phyloP scores from a whole-genome alignment of 1,140 invertebrate genomes.

The Watersipora subatra region DNA sequence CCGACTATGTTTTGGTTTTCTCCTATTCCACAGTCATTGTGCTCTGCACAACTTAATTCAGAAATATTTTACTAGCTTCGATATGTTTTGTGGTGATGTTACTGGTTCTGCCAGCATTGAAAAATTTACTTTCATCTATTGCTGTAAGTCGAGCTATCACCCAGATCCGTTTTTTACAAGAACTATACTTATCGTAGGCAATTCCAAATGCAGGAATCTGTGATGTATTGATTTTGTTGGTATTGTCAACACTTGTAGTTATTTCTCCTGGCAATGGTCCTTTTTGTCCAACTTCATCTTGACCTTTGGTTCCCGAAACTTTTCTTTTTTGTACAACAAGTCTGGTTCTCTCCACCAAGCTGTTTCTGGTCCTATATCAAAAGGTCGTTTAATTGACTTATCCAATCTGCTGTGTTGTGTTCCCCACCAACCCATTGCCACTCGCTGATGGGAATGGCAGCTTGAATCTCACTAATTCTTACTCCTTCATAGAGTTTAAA shows the following conservation, averaged over 20 bases:
- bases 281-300: background rate
- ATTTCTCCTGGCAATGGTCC: background rate
- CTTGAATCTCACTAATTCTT: slow-evolving; percentile 3
- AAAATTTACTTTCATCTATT: too few relatives aligned
- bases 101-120: too few relatives aligned
- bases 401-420: slow-evolving; percentile 5
- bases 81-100: too few relatives aligned
- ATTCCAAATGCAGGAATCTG: background rate
- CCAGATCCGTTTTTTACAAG: background rate
- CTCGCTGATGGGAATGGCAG: background rate
- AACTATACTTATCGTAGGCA: background rate
- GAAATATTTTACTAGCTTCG: too few relatives aligned
- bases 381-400: background rate
- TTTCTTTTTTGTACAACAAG: too few relatives aligned
- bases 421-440: slow-evolving; percentile 2
- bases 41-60: too few relatives aligned
- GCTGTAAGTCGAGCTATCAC: too few relatives aligned
- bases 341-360: slow-evolving; percentile 2
- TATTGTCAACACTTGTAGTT: background rate
- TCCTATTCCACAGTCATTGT: too few relatives aligned
- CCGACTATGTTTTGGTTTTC: too few relatives aligned
- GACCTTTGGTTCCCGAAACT: too few relatives aligned
- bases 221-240: background rate
- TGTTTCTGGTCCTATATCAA: background rate
- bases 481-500: slow-evolving; percentile 6